Evolutionary conservation across 2,113 vertebrate genomes (phyloP), one percentile per base, ranked within the genome.

Genomic region (Myiozetetes cayanensis): DNA sequence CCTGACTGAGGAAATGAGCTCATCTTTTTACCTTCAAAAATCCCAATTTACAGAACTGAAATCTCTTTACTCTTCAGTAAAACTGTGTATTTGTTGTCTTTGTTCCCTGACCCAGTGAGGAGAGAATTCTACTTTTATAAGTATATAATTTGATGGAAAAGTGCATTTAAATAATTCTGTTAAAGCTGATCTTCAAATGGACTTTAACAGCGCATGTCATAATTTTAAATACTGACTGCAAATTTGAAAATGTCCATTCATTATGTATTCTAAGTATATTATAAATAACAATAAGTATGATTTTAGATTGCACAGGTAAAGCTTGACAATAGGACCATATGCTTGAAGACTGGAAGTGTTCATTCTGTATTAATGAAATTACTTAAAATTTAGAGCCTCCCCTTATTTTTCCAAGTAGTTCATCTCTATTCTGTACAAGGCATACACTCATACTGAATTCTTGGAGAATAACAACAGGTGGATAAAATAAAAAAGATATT

Each of bases 121-220:
- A n/a, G 6, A 28, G 25, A 46, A 58, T 19, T 84, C 37, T 24
- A 3, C 14, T 59, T 49, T 33, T 39, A 4, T 50, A 16, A 86
- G 77, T 52, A 22, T 0, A 3, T 17, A 35, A 9, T 27, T 18
- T 4, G 4, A 13, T 31, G 3, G 3, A 49, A 70, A 66, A 44
- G 10, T 43, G 30, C 14, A 6, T 18, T 30, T 25, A 33, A 59
- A 27, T 5, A 50, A 28, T 44, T 56, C 4, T n/a, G 5, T 41
- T 55, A 53, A 58, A 72, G 33, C 2, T 7, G 12, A 33, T 13
- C 14, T 90, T 68, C 33, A 70, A 66, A 35, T 5, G 9, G 8
- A 33, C 30, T 49, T 87, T 58, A 56, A 56, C 0, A 0, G 24
- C 7, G 20, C 0, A 0, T 1, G 1, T 2, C 6, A 3, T 33